phyloP scores from a whole-genome alignment of 2,888 invertebrate genomes.

The Lordiphosa andalusiaca region DNA sequence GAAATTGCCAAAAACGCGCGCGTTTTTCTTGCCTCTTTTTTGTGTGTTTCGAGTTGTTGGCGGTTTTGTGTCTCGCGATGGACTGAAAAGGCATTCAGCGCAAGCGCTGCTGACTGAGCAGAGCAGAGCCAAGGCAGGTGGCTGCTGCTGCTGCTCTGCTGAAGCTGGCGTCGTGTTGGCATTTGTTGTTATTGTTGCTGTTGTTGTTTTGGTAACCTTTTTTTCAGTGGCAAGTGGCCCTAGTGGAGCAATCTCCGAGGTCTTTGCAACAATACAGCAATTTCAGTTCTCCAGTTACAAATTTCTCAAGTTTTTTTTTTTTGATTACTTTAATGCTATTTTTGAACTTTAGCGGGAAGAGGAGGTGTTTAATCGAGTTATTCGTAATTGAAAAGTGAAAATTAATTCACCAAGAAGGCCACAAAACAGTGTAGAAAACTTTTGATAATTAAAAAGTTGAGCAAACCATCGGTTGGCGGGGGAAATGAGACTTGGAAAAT shows the following conservation, averaged over 20 bases:
- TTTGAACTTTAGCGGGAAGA: constrained; percentile 53
- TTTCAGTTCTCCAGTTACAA: constrained; percentile 34
- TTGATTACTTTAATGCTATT: constrained; percentile 47
- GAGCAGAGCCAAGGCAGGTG: constrained; percentile 16
- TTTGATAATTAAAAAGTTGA: constrained; percentile 42
- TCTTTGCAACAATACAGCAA: constrained; percentile 49
- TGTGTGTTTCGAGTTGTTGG: constrained; percentile 37
- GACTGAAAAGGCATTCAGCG: constrained; percentile 42
- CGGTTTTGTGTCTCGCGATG: constrained; percentile 57
- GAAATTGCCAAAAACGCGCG: constrained; percentile 41
- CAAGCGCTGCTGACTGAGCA: constrained; percentile 24
- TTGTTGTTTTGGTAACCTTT: constrained; percentile 37
- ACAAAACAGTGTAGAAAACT: constrained; percentile 27
- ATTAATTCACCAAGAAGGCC: constrained; percentile 49
- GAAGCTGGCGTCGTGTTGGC: not conserved
- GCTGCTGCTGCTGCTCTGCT: constrained; percentile 22
- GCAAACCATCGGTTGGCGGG: constrained; percentile 19
- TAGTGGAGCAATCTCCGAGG: constrained; percentile 4
- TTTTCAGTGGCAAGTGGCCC: constrained; percentile 54
- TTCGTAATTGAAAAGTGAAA: constrained; percentile 57
- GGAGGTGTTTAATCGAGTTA: constrained; percentile 6
- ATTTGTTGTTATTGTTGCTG: constrained; percentile 21
- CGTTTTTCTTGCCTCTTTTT: constrained; percentile 2
- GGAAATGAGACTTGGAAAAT: constrained; percentile 16
- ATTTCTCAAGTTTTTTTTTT: constrained; percentile 48